A percentile compares a stretch with the other conserved stretches of the same genome.
phyloP scores from a whole-genome alignment of 2,888 invertebrate species.

The Penaeus monodon region DNA sequence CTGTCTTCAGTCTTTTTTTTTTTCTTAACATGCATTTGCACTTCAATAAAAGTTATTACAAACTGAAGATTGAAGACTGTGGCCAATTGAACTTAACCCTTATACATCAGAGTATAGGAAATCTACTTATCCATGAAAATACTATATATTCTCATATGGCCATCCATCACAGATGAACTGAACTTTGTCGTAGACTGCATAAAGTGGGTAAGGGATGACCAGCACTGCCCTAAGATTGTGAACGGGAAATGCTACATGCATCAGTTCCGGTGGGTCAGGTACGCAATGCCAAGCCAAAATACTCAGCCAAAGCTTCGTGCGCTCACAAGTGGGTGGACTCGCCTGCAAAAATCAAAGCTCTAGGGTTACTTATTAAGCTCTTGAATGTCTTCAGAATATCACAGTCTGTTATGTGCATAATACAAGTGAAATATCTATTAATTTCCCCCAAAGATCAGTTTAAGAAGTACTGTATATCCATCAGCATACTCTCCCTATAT shows the following conservation, averaged over 20 bases:
- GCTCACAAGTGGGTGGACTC: constrained; percentile 38
- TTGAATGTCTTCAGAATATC: not conserved
- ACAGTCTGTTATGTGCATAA: constrained; percentile 11
- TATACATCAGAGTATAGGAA: too few species aligned
- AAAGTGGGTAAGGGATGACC: constrained; percentile 10
- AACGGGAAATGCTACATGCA: constrained; percentile 23
- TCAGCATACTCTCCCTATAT: too few species aligned
- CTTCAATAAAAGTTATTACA: too few species aligned
- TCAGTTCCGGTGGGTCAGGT: constrained; percentile 33
- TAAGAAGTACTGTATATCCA: too few species aligned
- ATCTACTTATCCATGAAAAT: too few species aligned
- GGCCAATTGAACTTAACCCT: too few species aligned
- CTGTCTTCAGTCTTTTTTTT: too few species aligned
- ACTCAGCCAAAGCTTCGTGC: constrained; percentile 34
- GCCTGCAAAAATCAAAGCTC: constrained; percentile 33
- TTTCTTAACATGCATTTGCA: too few species aligned
- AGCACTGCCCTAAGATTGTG: constrained; percentile 9
- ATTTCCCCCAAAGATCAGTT: not conserved
- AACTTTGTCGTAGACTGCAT: constrained; percentile 2
- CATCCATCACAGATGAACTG: constrained; percentile 7
- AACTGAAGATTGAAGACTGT: too few species aligned
- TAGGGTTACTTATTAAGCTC: constrained; percentile 21
- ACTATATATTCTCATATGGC: not conserved
- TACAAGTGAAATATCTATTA: not conserved
- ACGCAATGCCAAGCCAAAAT: constrained; percentile 30